Percentiles rank a stretch among this genome's conserved stretches.
These are phyloP conservation scores for Bellardia pandia DNA, from an alignment of 2,888 invertebrate species.

Conservation along the genomic window DNA sequence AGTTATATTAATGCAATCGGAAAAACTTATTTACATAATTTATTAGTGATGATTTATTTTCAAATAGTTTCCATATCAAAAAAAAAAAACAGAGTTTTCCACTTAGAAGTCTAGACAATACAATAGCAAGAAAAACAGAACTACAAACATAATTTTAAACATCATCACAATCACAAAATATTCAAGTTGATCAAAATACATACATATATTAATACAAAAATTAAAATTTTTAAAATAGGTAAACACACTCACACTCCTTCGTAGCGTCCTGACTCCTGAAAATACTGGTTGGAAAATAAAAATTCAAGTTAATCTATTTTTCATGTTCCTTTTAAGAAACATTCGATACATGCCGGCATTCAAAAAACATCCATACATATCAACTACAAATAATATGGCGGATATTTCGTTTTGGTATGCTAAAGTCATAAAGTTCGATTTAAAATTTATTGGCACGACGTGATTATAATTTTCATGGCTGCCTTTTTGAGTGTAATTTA, in stretches of 20 bases:
- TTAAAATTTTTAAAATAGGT: background rate
- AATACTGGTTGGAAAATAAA: conserved; percentile 43
- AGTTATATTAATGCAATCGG: no score
- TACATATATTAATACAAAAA: conserved; percentile 14
- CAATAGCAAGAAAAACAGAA: background rate
- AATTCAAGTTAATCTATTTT: conserved; percentile 69
- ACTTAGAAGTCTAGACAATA: conserved; percentile 26
- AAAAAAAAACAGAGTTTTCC: background rate
- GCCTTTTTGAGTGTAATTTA: conserved; percentile 71
- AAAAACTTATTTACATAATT: no score
- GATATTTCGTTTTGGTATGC: conserved; percentile 70
- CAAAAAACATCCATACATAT: background rate
- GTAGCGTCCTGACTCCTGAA: conserved; percentile 9
- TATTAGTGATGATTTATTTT: no score
- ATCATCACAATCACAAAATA: conserved; percentile 4
- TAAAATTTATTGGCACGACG: conserved; percentile 82
- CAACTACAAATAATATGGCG: conserved; percentile 23
- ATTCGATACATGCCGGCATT: conserved; percentile 3
- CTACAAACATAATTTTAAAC: background rate
- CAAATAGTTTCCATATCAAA: no score
- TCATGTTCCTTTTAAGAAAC: conserved; percentile 55
- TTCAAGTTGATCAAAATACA: background rate
- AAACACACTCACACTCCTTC: background rate
- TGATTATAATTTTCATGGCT: conserved; percentile 80
- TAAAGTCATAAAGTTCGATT: conserved; percentile 81